phyloP scores from a whole-genome alignment of 2,113 vertebrate genomes.

The Natator depressus region DNA sequence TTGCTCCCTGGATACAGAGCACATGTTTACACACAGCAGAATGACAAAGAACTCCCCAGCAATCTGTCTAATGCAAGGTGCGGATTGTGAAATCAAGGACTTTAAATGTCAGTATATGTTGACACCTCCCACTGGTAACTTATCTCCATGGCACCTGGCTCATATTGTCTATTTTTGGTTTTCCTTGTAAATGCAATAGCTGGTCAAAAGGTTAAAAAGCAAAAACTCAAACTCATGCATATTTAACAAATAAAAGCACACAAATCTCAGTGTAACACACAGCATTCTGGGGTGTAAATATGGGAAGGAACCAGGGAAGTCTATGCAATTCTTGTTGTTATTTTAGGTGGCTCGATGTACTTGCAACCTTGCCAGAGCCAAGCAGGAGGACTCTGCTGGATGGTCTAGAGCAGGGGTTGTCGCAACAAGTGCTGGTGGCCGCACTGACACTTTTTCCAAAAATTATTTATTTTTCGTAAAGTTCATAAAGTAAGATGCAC shows the following conservation, averaged over 20 bases:
- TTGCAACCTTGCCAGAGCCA: neutral
- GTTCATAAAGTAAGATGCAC: too few species aligned
- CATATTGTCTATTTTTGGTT: neutral
- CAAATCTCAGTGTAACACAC: neutral
- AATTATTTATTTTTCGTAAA: too few species aligned
- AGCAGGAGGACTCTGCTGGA: neutral
- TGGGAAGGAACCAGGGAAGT: neutral
- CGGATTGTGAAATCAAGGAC: slow-evolving; percentile 6
- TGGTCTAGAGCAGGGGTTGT: neutral
- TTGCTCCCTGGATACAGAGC: neutral
- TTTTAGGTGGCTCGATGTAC: neutral
- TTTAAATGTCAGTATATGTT: neutral
- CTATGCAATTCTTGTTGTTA: neutral
- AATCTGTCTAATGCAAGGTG: neutral
- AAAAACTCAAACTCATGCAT: rapidly evolving
- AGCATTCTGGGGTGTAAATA: neutral
- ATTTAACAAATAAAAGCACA: neutral
- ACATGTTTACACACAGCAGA: neutral
- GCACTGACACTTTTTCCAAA: too few species aligned
- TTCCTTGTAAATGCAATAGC: neutral
- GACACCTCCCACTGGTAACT: neutral
- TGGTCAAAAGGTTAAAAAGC: neutral
- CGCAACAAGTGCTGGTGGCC: too few species aligned
- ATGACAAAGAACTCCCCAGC: neutral
- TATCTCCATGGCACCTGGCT: neutral